Evolutionary conservation across 1,140 invertebrate species (phyloP).

Genomic region (Euura lappo): DNA sequence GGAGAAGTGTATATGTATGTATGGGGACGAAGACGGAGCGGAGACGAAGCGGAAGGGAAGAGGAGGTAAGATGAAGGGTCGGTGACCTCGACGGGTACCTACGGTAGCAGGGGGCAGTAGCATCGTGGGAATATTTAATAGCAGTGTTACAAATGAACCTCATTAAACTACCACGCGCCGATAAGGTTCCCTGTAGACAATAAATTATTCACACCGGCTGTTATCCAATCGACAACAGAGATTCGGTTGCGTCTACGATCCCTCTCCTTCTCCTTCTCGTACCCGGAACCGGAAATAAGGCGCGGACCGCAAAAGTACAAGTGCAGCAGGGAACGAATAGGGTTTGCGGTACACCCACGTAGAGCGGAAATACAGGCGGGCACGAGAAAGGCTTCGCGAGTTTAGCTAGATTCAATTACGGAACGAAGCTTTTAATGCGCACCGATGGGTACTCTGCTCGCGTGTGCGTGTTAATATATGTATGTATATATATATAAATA

Average conservation of each 20-base stretch:
- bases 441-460: not conserved
- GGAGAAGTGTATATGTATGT: no score
- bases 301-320: no score
- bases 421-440: not conserved
- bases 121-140: constrained; percentile 7
- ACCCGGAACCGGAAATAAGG: no score
- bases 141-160: constrained; percentile 5
- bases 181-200: not conserved
- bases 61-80: constrained; percentile 6
- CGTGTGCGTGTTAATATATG: not conserved
- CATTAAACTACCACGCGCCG: constrained; percentile 4
- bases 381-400: constrained; percentile 1
- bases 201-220: no score
- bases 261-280: no score
- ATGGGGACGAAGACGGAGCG: no score
- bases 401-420: constrained; percentile 2
- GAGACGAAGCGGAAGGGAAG: not conserved
- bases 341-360: not conserved
- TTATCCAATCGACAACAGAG: no score
- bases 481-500: no score
- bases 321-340: no score
- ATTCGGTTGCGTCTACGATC: no score
- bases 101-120: not conserved
- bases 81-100: not conserved
- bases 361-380: not conserved